Evolutionary conservation across 2,888 invertebrate species (phyloP), one percentile per base, ranked within the genome.

Genomic region (Chouioia cunea): DNA sequence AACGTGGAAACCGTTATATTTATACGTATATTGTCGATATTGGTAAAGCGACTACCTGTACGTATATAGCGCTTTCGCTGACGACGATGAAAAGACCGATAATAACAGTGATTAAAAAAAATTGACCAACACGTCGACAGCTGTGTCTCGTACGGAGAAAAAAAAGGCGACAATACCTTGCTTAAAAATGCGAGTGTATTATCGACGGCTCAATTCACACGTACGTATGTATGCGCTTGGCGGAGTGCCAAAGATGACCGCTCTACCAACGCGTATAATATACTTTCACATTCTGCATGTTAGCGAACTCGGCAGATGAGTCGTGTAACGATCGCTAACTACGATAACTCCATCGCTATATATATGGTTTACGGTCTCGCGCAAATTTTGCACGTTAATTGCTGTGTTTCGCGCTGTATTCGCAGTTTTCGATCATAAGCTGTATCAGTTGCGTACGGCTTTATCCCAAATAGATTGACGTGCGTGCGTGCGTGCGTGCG

Each of bases 241-340:
- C 27, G 27, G 27, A 27, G 6, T 27, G 27, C 27, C 27, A 6
- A 27, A 2, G 27, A 27, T 27, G 27, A 27, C 27, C 27, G 27
- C 6, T 27, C 2, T 27, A 27, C 27, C 27, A 27, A 27, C 27
- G 3, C 27, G 6, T 27, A 6, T 27, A 27, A 56, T 44, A 48
- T 27, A 77, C 77, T 77, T 77, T 77, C 77, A 77, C 77, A 76
- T 77, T 77, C 74, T 73, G n/a, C n/a, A n/a, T n/a, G 75, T 73
- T 73, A 58, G 67, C 65, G 60, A 27, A 50, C 65, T 70, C 66
- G 58, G 20, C 46, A 48, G 65, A 67, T 44, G 64, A 52, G 52
- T 63, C 67, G 63, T 62, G 67, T 63, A 71, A 68, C 58, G 52
- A 69, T 71, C 64, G 64, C 53, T 54, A 59, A 47, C 64, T 57